Evolutionary conservation across 2,888 invertebrate genomes (phyloP).

Genomic region (Drosophila bunnanda): DNA sequence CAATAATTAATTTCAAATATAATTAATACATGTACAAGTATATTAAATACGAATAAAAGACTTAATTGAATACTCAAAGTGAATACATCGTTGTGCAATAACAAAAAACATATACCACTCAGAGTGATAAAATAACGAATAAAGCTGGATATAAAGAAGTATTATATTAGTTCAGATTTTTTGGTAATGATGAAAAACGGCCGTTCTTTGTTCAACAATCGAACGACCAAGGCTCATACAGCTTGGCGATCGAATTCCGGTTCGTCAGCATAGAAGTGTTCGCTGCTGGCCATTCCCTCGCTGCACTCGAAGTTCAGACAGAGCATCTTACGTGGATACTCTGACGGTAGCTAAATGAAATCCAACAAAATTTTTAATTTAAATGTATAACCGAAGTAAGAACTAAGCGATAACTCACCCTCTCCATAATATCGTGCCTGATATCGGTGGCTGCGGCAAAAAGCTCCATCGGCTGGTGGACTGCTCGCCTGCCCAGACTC

Average conservation of each 20-base stretch:
- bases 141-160: constrained; percentile 46
- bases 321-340: constrained; percentile 59
- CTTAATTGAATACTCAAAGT: not conserved
- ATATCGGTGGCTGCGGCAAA: constrained; percentile 71
- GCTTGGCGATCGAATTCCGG: constrained; percentile 68
- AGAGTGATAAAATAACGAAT: constrained; percentile 60
- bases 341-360: constrained; percentile 49
- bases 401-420: constrained; percentile 44
- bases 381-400: rapidly evolving
- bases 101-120: constrained; percentile 55
- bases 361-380: not conserved
- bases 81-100: constrained; percentile 38
- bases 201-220: constrained; percentile 3
- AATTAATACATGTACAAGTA: not conserved
- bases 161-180: constrained; percentile 31
- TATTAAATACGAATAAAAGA: not conserved
- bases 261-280: constrained; percentile 64
- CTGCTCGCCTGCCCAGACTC: constrained; percentile 43
- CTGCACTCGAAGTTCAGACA: constrained; percentile 64
- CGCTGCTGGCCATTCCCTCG: constrained; percentile 56
- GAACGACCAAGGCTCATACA: constrained; percentile 12
- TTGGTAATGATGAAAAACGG: constrained; percentile 43
- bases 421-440: constrained; percentile 62
- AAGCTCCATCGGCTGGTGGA: constrained; percentile 52
- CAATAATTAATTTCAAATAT: not conserved